Percentiles rank a stretch among this genome's conserved stretches.
phyloP scores from a whole-genome alignment of 1,140 invertebrate species.

The Drosophila kohkoa region DNA sequence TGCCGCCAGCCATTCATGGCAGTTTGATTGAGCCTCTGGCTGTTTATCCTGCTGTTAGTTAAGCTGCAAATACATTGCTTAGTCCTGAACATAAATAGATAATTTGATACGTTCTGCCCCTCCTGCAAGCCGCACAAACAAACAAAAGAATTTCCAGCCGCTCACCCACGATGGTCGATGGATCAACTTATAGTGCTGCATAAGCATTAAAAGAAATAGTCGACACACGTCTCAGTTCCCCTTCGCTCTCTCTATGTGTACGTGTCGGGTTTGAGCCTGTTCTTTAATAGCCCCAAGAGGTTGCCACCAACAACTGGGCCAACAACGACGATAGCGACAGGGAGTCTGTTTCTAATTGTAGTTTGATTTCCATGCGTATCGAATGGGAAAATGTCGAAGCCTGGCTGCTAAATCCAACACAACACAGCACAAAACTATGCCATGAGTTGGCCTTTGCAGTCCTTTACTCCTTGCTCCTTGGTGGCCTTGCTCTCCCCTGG shows the following conservation, averaged over 20 bases:
- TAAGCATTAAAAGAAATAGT: constrained; percentile 69
- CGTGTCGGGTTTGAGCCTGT: constrained; percentile 19
- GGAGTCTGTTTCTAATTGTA: constrained; percentile 74
- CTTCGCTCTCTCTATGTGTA: constrained; percentile 14
- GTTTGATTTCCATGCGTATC: constrained; percentile 80
- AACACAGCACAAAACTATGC: constrained; percentile 39
- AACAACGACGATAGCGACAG: constrained; percentile 25
- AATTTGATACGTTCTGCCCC: constrained; percentile 64
- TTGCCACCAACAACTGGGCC: constrained; percentile 25
- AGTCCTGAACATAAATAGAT: constrained; percentile 55
- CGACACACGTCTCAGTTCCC: constrained; percentile 15
- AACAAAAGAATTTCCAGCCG: constrained; percentile 27
- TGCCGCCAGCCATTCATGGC: constrained; percentile 40
- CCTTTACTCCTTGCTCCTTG: neutral
- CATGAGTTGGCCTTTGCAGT: constrained; percentile 34
- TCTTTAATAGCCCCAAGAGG: constrained; percentile 54
- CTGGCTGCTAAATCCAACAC: constrained; percentile 24
- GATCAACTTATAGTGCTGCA: constrained; percentile 52
- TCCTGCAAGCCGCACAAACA: constrained; percentile 1
- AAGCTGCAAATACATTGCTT: constrained; percentile 67
- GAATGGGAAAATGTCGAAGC: constrained; percentile 61
- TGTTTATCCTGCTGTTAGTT: constrained; percentile 80
- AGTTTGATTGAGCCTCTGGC: constrained; percentile 66
- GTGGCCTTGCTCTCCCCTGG: constrained; percentile 33
- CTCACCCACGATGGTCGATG: neutral